Percentiles rank a stretch among this genome's conserved stretches.
phyloP scores from a whole-genome alignment of 1,140 invertebrate genomes.

The Drosophila melanica region DNA sequence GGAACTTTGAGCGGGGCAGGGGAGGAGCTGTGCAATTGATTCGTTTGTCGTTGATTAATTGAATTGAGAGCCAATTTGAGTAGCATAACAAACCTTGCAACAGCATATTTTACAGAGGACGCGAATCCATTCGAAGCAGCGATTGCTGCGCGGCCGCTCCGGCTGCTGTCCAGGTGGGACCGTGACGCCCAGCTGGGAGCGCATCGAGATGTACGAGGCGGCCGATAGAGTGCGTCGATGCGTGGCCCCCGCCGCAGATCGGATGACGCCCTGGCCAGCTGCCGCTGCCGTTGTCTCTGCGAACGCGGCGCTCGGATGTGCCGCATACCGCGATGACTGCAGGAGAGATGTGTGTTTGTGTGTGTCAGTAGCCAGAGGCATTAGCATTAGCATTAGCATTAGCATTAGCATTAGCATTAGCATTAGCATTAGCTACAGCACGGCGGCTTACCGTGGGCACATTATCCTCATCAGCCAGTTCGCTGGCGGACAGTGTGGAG shows the following conservation, averaged over 20 bases:
- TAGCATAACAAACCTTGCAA: conserved; percentile 72
- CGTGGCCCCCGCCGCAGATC: conserved; percentile 19
- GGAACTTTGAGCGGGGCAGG: too few species aligned
- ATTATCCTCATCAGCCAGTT: conserved; percentile 58
- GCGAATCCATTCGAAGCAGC: conserved; percentile 63
- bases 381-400: conserved; percentile 27
- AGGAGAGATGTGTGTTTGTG: conserved; percentile 44
- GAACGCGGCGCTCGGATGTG: conserved; percentile 73
- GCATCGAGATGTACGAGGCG: conserved; percentile 72
- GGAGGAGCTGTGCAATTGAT: conserved; percentile 35
- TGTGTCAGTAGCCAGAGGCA: neutral
- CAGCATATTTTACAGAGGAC: conserved; percentile 59
- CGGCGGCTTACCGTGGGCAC: conserved; percentile 64
- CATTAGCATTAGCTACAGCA: neutral
- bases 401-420: conserved; percentile 23
- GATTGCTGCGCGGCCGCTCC: conserved; percentile 52
- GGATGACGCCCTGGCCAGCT: neutral
- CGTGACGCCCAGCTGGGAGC: conserved; percentile 49
- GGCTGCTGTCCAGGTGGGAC: conserved; percentile 37
- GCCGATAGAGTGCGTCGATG: conserved; percentile 69
- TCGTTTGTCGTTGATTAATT: conserved; percentile 54
- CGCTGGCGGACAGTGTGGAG: conserved; percentile 5
- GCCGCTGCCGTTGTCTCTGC: conserved; percentile 42
- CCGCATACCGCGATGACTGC: conserved; percentile 67
- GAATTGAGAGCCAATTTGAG: conserved; percentile 8